A percentile compares a stretch with the other conserved stretches of the same genome.
phyloP scores from a whole-genome alignment of 2,888 invertebrate species.

The Parascotia fuliginaria region DNA sequence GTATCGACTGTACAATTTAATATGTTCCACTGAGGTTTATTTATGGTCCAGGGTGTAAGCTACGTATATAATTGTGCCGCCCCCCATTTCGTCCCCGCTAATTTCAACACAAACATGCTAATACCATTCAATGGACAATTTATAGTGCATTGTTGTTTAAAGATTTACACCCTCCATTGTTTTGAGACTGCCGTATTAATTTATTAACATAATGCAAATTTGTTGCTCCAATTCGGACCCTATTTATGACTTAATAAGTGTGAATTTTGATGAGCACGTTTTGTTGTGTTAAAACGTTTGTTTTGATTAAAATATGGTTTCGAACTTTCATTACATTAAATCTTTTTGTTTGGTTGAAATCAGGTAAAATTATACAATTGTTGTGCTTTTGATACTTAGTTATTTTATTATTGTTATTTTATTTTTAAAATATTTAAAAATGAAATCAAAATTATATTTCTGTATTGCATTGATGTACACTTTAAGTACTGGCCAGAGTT shows the following conservation, averaged over 20 bases:
- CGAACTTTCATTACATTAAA: neutral
- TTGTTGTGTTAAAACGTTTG: too few species aligned
- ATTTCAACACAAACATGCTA: constrained; percentile 42
- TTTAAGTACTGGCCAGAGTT: too few species aligned
- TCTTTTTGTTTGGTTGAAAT: neutral
- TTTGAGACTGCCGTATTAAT: constrained; percentile 19
- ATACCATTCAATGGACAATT: constrained; percentile 49
- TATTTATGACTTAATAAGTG: neutral
- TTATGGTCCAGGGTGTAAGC: neutral
- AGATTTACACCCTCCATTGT: constrained; percentile 46
- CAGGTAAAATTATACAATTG: too few species aligned
- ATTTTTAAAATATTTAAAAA: too few species aligned
- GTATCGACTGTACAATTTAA: constrained; percentile 2
- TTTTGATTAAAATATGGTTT: neutral
- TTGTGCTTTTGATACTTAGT: too few species aligned
- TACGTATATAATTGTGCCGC: constrained; percentile 21
- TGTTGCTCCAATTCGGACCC: constrained; percentile 1
- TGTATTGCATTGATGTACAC: too few species aligned
- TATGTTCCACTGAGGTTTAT: constrained; percentile 2
- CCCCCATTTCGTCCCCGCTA: constrained; percentile 28
- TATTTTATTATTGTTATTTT: too few species aligned
- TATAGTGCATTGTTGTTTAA: constrained; percentile 44
- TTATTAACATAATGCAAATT: constrained; percentile 11
- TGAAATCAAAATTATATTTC: too few species aligned
- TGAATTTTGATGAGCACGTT: neutral